A percentile compares a stretch with the other conserved stretches of the same genome.
These are phyloP conservation scores for Cosmia trapezina DNA, from an alignment of 2,888 invertebrate species.

Conservation along the genomic window DNA sequence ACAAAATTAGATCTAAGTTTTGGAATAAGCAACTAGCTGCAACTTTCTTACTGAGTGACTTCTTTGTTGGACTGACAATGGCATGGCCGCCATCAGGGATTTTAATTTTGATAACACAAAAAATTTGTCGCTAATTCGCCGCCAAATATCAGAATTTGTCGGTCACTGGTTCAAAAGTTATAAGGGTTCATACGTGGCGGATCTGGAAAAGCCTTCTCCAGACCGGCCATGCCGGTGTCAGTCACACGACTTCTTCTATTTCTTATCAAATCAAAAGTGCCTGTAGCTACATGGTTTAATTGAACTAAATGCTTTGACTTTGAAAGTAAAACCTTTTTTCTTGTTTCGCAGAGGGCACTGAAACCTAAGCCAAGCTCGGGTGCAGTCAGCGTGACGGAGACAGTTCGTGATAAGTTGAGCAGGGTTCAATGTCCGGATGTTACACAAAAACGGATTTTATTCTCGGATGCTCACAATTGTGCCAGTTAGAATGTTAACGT, in stretches of 20 bases:
- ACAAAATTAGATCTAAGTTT: neutral
- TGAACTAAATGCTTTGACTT: neutral
- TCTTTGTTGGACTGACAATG: no score
- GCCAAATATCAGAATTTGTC: no score
- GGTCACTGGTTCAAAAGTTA: no score
- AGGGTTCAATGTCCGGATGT: slow-evolving; percentile 82
- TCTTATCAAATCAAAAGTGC: neutral
- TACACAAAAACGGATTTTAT: slow-evolving; percentile 72
- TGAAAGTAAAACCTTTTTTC: slow-evolving; percentile 8
- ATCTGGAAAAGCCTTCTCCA: no score
- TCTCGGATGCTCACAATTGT: slow-evolving; percentile 88
- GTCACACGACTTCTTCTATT: neutral
- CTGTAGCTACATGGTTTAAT: neutral
- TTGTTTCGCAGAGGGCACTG: slow-evolving; percentile 80
- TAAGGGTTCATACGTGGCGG: no score
- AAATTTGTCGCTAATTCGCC: no score
- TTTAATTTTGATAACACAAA: no score
- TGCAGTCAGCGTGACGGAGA: slow-evolving; percentile 68
- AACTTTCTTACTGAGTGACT: neutral
- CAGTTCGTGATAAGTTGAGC: slow-evolving; percentile 84
- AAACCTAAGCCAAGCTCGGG: slow-evolving; percentile 77
- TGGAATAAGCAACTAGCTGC: neutral
- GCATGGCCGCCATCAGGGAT: no score
- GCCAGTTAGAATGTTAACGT: slow-evolving; percentile 85
- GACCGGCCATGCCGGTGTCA: no score